These are phyloP conservation scores for Lycopodina hypogea DNA, from an alignment of 37 sponge, comb jelly and placozoan genomes.

Conservation along the genomic window DNA sequence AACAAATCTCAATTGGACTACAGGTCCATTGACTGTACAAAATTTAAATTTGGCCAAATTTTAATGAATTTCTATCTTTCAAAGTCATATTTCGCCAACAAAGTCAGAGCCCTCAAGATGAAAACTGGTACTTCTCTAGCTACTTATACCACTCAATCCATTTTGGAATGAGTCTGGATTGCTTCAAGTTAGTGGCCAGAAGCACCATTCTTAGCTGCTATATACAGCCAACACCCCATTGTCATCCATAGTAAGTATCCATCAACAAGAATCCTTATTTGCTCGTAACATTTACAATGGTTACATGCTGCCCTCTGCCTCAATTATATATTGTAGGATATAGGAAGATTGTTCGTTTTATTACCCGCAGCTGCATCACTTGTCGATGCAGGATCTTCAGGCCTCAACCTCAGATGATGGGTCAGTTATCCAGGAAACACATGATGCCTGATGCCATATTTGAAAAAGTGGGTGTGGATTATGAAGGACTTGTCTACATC, in stretches of 20 bases:
- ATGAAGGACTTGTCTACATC: slow-evolving; percentile 39
- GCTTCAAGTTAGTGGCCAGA: slow-evolving; percentile 42
- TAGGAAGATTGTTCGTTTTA: slow-evolving; percentile 1
- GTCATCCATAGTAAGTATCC: slow-evolving; percentile 37
- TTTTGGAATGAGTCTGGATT: slow-evolving; percentile 36
- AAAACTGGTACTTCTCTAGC: no score
- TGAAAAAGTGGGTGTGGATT: slow-evolving; percentile 49
- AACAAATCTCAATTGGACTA: neutral
- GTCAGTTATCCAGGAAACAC: slow-evolving; percentile 28
- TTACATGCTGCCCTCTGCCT: slow-evolving; percentile 41
- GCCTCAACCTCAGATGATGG: slow-evolving; percentile 23
- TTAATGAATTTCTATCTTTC: neutral
- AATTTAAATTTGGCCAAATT: neutral
- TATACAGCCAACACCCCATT: slow-evolving; percentile 21
- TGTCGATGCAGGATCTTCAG: no score
- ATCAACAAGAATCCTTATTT: slow-evolving; percentile 21
- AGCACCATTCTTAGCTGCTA: slow-evolving; percentile 8
- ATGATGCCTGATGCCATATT: slow-evolving; percentile 38
- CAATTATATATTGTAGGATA: slow-evolving; percentile 14
- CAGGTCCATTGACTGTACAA: neutral
- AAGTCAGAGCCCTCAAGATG: neutral
- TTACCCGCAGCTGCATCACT: slow-evolving; percentile 19
- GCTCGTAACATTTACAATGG: slow-evolving; percentile 9
- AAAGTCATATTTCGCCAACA: neutral
- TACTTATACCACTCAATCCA: slow-evolving; percentile 8